These are phyloP conservation scores for Darevskia nairensis DNA, from an alignment of 2,797 vertebrate genomes.

Conservation along the genomic window DNA sequence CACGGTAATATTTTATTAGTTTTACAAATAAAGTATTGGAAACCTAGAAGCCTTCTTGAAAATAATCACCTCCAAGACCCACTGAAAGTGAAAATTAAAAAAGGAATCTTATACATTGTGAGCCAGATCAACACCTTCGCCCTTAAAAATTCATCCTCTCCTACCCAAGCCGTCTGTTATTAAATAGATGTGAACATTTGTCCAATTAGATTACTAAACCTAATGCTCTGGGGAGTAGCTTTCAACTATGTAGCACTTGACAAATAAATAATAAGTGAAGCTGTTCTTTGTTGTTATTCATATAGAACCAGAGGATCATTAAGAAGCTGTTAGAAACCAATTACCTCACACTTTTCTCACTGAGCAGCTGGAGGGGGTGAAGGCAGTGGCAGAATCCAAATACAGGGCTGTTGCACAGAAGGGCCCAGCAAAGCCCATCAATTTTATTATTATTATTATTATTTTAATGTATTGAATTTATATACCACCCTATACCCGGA, in stretches of 20 bases:
- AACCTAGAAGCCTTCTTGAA: conserved; percentile 27
- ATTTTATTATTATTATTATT: no score
- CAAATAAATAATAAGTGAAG: conserved; percentile 73
- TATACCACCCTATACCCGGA: no score
- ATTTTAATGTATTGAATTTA: no score
- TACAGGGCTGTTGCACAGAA: conserved; percentile 30
- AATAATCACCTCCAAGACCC: neutral
- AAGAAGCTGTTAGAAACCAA: conserved; percentile 65
- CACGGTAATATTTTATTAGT: conserved; percentile 49
- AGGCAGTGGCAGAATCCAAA: conserved; percentile 44
- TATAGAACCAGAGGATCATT: conserved; percentile 53
- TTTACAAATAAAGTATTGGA: conserved; percentile 46
- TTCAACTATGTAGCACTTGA: conserved; percentile 64
- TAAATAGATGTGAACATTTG: conserved; percentile 63
- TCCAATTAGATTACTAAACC: conserved; percentile 67
- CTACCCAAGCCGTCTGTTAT: conserved; percentile 38
- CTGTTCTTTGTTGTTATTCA: conserved; percentile 67
- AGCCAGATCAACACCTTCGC: conserved; percentile 2
- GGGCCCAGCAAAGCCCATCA: neutral
- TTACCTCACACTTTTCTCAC: conserved; percentile 68
- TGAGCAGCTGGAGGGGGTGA: conserved; percentile 54
- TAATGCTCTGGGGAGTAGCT: conserved; percentile 60
- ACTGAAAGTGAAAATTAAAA: conserved; percentile 43
- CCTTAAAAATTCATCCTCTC: conserved; percentile 48
- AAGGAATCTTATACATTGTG: neutral